These are phyloP conservation scores for Sebastes kiyomatsui DNA, from an alignment of 2,797 vertebrate species.

Conservation along the genomic window DNA sequence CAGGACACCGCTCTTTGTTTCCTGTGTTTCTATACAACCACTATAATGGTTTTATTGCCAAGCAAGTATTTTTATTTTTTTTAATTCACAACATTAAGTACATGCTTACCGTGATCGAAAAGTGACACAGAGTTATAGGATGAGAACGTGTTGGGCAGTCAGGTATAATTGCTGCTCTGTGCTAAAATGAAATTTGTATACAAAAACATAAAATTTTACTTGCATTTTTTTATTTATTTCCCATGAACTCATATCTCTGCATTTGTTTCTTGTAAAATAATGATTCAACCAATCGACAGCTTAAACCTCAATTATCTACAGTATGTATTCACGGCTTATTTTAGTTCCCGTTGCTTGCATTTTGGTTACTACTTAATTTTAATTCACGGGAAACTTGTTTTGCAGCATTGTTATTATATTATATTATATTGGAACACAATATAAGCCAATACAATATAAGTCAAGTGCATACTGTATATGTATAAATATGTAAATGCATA, in stretches of 20 bases:
- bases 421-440: not conserved
- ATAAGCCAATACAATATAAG: not conserved
- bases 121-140: too few relatives aligned
- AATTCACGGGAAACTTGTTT: not conserved
- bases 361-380: not conserved
- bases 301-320: not conserved
- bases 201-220: not conserved
- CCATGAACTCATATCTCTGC: not conserved
- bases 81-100: too few relatives aligned
- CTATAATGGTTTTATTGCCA: too few relatives aligned
- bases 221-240: not conserved
- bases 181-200: not conserved
- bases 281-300: not conserved
- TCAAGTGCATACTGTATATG: not conserved
- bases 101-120: too few relatives aligned
- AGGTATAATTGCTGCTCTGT: not conserved
- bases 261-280: not conserved
- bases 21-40: too few relatives aligned
- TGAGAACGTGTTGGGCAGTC: not conserved
- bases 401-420: not conserved
- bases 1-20: too few relatives aligned
- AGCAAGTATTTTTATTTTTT: too few relatives aligned
- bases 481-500: not conserved
- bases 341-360: not conserved
- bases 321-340: not conserved